Evolutionary conservation across 2,888 invertebrate species (phyloP).

Genomic region (Drosophila antonietae): DNA sequence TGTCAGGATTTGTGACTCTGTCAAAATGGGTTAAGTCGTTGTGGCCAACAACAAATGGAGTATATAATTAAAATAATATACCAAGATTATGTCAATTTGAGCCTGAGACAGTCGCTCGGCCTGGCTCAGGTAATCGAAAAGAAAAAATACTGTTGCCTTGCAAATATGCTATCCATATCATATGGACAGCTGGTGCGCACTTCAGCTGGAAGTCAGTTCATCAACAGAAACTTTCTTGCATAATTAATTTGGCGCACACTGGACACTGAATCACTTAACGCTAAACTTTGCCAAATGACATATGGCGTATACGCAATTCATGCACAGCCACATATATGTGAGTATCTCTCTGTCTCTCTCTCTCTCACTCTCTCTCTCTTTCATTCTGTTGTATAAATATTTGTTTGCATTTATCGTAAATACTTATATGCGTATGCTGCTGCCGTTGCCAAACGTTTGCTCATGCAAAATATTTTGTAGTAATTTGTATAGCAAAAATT

Average conservation of each 20-base stretch:
- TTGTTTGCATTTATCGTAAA: conserved; percentile 71
- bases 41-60: conserved; percentile 5
- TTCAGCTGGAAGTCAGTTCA: conserved; percentile 29
- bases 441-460: conserved; percentile 10
- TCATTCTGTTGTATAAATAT: conserved; percentile 13
- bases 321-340: conserved; percentile 3
- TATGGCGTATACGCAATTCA: conserved; percentile 64
- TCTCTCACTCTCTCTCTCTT: not conserved
- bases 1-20: conserved; percentile 31
- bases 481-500: conserved; percentile 70
- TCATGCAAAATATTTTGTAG: conserved; percentile 76
- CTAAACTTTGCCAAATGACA: conserved; percentile 34
- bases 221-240: conserved; percentile 26
- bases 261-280: conserved; percentile 45
- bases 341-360: not conserved
- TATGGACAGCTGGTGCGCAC: not conserved
- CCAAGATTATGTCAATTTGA: not conserved
- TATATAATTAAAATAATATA: conserved; percentile 1
- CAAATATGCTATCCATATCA: not conserved
- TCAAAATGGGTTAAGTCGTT: conserved; percentile 56
- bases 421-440: conserved; percentile 59
- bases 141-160: not conserved
- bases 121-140: conserved; percentile 28
- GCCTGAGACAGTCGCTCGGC: no score
- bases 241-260: conserved; percentile 40